These are phyloP conservation scores for Andinoacara biseriatus DNA, from an alignment of 2,113 vertebrate species.

Conservation along the genomic window DNA sequence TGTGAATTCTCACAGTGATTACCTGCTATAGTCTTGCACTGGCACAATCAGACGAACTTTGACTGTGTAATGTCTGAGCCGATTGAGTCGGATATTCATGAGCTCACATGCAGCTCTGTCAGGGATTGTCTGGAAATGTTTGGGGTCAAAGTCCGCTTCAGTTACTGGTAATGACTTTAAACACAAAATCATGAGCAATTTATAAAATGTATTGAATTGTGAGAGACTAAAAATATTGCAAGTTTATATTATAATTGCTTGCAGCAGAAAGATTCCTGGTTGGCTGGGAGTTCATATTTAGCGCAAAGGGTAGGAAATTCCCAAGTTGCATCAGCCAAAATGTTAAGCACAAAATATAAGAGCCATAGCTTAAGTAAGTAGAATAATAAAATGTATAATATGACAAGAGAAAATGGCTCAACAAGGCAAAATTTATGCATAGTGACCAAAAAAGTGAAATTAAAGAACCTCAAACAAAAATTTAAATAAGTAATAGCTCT, in stretches of 20 bases:
- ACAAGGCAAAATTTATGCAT: background rate
- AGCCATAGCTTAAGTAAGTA: background rate
- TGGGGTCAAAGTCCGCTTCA: background rate
- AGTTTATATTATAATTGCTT: too few species aligned
- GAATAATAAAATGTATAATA: background rate
- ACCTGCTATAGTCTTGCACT: background rate
- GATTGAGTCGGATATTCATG: background rate
- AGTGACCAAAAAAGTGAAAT: background rate
- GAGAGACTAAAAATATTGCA: too few species aligned
- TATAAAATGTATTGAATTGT: background rate
- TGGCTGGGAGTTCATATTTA: background rate
- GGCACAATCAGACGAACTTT: background rate
- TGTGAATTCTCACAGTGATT: fast-evolving
- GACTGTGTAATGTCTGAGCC: background rate
- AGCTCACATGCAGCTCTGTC: background rate
- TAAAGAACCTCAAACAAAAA: background rate
- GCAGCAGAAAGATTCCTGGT: too few species aligned
- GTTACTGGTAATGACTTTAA: background rate
- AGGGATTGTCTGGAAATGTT: background rate
- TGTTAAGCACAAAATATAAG: background rate
- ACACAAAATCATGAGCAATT: background rate
- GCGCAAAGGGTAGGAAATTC: background rate
- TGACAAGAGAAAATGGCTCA: background rate
- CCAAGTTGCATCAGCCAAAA: background rate
- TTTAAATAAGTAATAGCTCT: fast-evolving